Evolutionary conservation across 2,888 invertebrate species (phyloP).

Genomic region (Pseudanteris insignis): DNA sequence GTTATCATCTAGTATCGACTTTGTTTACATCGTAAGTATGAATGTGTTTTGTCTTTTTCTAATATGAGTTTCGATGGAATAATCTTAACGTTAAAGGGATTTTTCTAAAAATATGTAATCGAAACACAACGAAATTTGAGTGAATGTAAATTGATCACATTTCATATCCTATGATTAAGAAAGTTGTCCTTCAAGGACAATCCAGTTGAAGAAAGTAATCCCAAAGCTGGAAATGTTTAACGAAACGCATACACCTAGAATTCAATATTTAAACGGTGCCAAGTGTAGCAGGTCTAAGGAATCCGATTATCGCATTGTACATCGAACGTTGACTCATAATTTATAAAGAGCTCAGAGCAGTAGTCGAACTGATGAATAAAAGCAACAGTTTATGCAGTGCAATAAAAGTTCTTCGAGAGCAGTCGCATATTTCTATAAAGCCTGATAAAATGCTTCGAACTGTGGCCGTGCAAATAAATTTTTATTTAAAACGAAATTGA

Average conservation of each 20-base stretch:
- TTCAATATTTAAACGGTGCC: slow-evolving; percentile 9
- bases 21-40: no score
- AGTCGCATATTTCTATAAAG: slow-evolving; percentile 13
- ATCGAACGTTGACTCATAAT: slow-evolving; percentile 31
- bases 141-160: no score
- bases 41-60: no score
- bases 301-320: slow-evolving; percentile 26
- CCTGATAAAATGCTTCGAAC: no score
- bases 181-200: background rate
- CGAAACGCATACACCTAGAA: slow-evolving; percentile 3
- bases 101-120: no score
- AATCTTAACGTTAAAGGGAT: no score
- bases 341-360: slow-evolving; percentile 23
- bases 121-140: no score
- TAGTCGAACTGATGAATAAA: slow-evolving; percentile 29
- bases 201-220: slow-evolving; percentile 2
- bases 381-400: slow-evolving; percentile 21
- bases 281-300: slow-evolving; percentile 10
- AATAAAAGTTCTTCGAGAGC: slow-evolving; percentile 11
- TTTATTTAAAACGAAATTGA: no score
- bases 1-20: no score
- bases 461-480: no score
- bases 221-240: slow-evolving; percentile 7
- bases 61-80: no score
- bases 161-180: no score